Conservation (phyloP, 2,113 vertebrate species). For the Riparia riparia region DNA sequence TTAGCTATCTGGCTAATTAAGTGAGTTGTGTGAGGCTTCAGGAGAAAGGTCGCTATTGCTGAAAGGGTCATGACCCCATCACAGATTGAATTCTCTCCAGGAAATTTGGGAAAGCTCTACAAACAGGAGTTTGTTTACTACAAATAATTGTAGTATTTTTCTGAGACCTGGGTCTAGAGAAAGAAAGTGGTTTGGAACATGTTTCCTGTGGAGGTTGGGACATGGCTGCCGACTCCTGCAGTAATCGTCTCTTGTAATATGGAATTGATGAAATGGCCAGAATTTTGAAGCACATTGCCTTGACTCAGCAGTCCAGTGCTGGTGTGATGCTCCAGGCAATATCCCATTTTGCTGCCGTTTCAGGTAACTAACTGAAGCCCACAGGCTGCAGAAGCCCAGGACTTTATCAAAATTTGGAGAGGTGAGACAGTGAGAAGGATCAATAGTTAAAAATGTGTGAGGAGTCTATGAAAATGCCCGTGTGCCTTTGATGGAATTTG, state of each 20-base stretch:
- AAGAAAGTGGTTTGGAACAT: not conserved
- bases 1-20: not conserved
- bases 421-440: not conserved
- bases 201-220: not conserved
- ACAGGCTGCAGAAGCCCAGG: not conserved
- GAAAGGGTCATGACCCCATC: not conserved
- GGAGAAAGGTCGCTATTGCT: not conserved
- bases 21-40: not conserved
- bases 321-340: not conserved
- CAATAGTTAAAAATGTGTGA: not conserved
- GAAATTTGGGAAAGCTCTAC: not conserved
- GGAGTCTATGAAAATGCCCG: not conserved
- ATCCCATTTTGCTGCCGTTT: not conserved
- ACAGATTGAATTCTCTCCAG: not conserved
- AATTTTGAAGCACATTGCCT: not conserved
- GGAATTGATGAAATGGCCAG: not conserved
- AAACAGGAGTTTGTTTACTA: not conserved
- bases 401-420: not conserved
- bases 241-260: accelerated
- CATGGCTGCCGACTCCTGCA: not conserved
- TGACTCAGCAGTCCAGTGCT: not conserved
- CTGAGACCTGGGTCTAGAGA: not conserved
- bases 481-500: not conserved
- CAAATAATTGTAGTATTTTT: not conserved
- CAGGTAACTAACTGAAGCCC: not conserved